Base-by-base conservation (phyloP, 1,140 invertebrate species). In the Caenorhabditis inopinata region DNA sequence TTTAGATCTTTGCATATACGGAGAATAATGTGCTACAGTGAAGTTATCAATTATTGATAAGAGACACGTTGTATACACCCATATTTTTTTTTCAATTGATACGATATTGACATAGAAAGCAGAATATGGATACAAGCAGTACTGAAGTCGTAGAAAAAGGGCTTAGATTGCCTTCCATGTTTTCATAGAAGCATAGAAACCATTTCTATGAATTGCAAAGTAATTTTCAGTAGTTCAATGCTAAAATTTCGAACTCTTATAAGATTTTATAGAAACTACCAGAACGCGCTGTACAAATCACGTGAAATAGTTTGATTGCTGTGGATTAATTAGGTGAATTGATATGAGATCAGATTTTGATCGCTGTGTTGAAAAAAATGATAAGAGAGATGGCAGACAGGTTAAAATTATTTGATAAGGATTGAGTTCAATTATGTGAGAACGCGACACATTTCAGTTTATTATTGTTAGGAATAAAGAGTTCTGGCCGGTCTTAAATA, bases 311-410 rank as follows among this genome's bases (percentile, higher is more conserved):
- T 42, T 1, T 58, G 25, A n/a, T 14, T 58, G 0, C n/a, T n/a
- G n/a, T n/a, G 6, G 14, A 32, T 32, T 4, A 14, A 38, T 38
- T 32, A 68, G 27, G 35, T 42, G n/a, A 25, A 68, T 32, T 68
- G 58, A 68, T 68, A 32, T 16, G 51, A 68, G 58, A 68, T 68
- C 58, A 68, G 16, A 38, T 38, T 68, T 16, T 68, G 58, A 68
- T 68, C 58, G 32, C 16, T 38, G 32, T 21, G n/a, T n/a, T n/a
- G 32, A 11, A n/a, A 25, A 3, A 11, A 68, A 38, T 38, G 32
- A n/a, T n/a, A n/a, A n/a, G n/a, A n/a, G n/a, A n/a, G 32, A 14
- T 62, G 49, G 23, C 35, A 62, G 53, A 32, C 53, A 32, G 4
- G 27, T 16, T 11, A 2, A 53, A 16, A 18, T 23, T 29, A 14